Base-by-base conservation (phyloP, 92 coral and sea anemone genomes). In the Actinernus sp. region DNA sequence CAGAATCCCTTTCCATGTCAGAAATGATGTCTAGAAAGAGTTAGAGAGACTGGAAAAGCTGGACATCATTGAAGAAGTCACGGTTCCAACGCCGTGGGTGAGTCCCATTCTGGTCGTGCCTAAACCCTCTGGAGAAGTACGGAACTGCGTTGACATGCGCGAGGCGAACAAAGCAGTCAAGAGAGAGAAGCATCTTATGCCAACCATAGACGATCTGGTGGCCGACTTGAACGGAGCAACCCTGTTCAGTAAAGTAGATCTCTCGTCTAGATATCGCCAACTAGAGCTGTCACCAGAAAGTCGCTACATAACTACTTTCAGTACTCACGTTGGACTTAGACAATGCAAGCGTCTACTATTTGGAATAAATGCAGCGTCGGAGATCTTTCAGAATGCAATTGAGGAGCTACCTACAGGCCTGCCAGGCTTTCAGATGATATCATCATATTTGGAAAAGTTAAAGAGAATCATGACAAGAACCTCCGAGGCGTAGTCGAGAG, bases 261-360 rank as follows among this genome's bases (percentile, higher is more conserved):
- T 86, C 12, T 71, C 77, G 16, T 81, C 83, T 2, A 89, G 97
- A 43, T 82, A 85, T 64, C 87, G 86, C 71, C 87, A 86, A 63
- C 72, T 82, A 27, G 85, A 78, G 39, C 84, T 79, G 0, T 84
- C 34, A 39, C 74, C 86, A 49, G 91, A 78, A 33, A 66, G 85
- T 29, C 58, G 85, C 12, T 82, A 78, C 68, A 63, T 84, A 22
- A 83, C 95, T 3, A 84, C 91, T 3, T 84, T 89, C 76, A 55
- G 66, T 41, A 83, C 81, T 2, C 90, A 78, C 31, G 72, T 71
- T 25, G 81, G 87, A 18, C 83, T 78, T 12, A 30, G 83, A 61
- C 47, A 73, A 20, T 77, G 51, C 76, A 89, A 74, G 43, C 82
- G 82, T 24, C 84, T 88, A 27, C 73, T 76, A 52, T 83, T 89